A percentile compares a stretch with the other conserved stretches of the same genome.
Conservation (phyloP, 2,113 vertebrate species). For the Xiphophorus maculatus region DNA sequence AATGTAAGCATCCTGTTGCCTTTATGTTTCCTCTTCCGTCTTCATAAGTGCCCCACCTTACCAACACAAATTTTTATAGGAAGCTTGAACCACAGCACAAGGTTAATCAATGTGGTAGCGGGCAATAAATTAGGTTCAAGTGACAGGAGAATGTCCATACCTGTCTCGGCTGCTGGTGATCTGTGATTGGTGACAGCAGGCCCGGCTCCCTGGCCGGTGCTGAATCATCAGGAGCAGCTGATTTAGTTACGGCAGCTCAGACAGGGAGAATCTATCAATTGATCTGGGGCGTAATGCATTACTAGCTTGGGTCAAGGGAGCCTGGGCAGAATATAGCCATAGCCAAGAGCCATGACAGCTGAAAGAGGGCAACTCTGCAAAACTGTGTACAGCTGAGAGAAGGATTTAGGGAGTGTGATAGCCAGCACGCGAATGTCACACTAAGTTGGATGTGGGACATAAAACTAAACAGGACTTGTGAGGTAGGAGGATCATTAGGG, state of each 20-base stretch:
- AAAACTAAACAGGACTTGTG: slow-evolving; percentile 57
- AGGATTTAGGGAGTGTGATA: slow-evolving; percentile 77
- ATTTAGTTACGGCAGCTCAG: slow-evolving; percentile 72
- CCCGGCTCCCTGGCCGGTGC: slow-evolving; percentile 74
- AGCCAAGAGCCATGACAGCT: slow-evolving; percentile 55
- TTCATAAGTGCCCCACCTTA: slow-evolving; percentile 36
- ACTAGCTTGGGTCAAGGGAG: slow-evolving; percentile 72
- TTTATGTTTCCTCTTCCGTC: slow-evolving; percentile 55
- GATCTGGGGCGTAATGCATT: slow-evolving; percentile 71
- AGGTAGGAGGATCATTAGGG: slow-evolving; percentile 56
- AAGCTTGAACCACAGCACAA: slow-evolving; percentile 73
- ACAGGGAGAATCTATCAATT: slow-evolving; percentile 77
- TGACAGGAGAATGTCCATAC: slow-evolving; percentile 79
- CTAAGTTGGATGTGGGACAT: slow-evolving; percentile 73
- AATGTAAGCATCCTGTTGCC: slow-evolving; percentile 58
- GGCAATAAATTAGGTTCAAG: slow-evolving; percentile 80
- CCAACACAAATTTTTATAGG: slow-evolving; percentile 66
- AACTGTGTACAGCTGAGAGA: slow-evolving; percentile 36
- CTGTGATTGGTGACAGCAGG: slow-evolving; percentile 79
- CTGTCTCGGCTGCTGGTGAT: slow-evolving; percentile 74
- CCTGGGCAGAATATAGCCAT: slow-evolving; percentile 66
- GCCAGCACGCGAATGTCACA: slow-evolving; percentile 68
- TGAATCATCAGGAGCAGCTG: slow-evolving; percentile 79
- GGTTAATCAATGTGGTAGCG: slow-evolving; percentile 83
- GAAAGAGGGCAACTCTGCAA: slow-evolving; percentile 46